A percentile compares a stretch with the other conserved stretches of the same genome.
These are phyloP conservation scores for Cosmopolites sordidus DNA, from an alignment of 2,888 invertebrate species.

Conservation along the genomic window DNA sequence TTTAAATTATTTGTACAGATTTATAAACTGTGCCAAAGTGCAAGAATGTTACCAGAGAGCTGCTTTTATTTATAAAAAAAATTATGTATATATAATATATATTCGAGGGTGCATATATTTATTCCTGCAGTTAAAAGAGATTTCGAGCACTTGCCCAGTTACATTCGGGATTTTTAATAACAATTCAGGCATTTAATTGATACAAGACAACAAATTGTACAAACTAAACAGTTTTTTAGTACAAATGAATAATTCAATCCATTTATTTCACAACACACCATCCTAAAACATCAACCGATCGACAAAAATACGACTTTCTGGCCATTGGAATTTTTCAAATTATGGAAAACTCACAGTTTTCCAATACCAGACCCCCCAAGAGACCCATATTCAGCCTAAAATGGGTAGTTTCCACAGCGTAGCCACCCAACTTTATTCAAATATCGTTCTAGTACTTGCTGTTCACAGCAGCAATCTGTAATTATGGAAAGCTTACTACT, in stretches of 20 bases:
- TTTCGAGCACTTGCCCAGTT: slow-evolving; percentile 40
- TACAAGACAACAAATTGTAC: slow-evolving; percentile 14
- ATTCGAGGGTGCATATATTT: slow-evolving; percentile 50
- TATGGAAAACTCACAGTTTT: slow-evolving; percentile 10
- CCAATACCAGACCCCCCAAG: slow-evolving; percentile 25
- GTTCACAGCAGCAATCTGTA: slow-evolving; percentile 13
- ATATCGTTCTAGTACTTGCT: slow-evolving; percentile 10
- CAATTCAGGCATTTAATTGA: slow-evolving; percentile 16
- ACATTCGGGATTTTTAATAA: slow-evolving; percentile 36
- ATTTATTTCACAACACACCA: slow-evolving; percentile 43
- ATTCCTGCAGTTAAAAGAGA: slow-evolving; percentile 38
- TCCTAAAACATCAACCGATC: slow-evolving; percentile 19
- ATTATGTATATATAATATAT: slow-evolving; percentile 40
- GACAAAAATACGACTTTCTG: slow-evolving; percentile 18
- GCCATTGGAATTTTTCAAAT: slow-evolving; percentile 17
- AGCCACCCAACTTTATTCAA: slow-evolving; percentile 19
- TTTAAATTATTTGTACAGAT: slow-evolving; percentile 52
- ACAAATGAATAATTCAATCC: slow-evolving; percentile 39
- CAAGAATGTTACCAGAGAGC: slow-evolving; percentile 49
- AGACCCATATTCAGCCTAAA: slow-evolving; percentile 18
- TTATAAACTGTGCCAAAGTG: slow-evolving; percentile 52
- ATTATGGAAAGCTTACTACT: slow-evolving; percentile 12
- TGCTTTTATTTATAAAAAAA: slow-evolving; percentile 43
- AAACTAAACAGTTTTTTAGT: slow-evolving; percentile 12
- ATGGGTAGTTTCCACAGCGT: slow-evolving; percentile 27